These are phyloP conservation scores for Cataglyphis rosenhaueri DNA, from an alignment of 2,888 invertebrate species.

Conservation along the genomic window DNA sequence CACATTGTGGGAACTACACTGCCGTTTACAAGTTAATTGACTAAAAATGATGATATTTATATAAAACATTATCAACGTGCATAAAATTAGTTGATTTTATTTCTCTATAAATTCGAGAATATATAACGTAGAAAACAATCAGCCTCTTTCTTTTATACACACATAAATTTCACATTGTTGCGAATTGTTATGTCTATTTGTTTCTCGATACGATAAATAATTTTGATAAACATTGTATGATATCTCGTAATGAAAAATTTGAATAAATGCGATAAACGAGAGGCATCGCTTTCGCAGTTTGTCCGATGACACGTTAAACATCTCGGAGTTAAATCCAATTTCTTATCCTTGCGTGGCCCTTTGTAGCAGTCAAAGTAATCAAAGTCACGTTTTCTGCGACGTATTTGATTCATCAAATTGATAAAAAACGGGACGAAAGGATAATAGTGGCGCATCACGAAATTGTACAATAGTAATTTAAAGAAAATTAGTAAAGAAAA, in stretches of 20 bases:
- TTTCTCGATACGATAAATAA: neutral
- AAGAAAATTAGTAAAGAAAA: constrained; percentile 9
- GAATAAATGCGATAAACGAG: constrained; percentile 41
- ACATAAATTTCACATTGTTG: neutral
- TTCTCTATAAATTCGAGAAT: neutral
- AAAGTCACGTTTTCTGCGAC: neutral
- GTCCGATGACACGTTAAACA: constrained; percentile 64
- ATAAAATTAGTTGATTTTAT: neutral
- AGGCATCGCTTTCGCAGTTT: constrained; percentile 80
- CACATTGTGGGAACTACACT: neutral
- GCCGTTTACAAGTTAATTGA: neutral
- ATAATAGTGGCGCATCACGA: constrained; percentile 4
- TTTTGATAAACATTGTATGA: neutral
- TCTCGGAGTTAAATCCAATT: neutral
- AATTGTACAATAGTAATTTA: constrained; percentile 13
- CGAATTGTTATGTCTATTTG: neutral
- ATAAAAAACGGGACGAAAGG: neutral
- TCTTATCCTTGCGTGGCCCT: neutral
- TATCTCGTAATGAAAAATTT: neutral
- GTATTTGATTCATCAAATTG: neutral
- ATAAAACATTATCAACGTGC: neutral
- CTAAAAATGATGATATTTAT: neutral
- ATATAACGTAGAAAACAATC: neutral
- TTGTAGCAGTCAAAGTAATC: neutral
- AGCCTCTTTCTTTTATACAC: neutral